A percentile compares a stretch with the other conserved stretches of the same genome.
Evolutionary conservation across 2,797 vertebrate species (phyloP).

Genomic region (Thunnus albacares): DNA sequence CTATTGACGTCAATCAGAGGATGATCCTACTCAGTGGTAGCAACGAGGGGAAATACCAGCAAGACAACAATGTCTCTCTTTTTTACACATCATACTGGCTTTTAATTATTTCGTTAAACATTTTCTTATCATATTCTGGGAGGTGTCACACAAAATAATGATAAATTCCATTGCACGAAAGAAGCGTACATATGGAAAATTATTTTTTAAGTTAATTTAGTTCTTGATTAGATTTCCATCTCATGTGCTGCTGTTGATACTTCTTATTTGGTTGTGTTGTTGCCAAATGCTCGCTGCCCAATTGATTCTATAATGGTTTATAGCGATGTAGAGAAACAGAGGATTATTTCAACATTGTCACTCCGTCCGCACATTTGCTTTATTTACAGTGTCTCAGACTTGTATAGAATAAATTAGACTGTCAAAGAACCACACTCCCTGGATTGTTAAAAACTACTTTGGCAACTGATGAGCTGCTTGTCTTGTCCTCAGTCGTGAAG

Average conservation of each 20-base stretch:
- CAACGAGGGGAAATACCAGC: neutral
- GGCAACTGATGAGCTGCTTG: conserved; percentile 12
- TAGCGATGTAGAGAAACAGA: neutral
- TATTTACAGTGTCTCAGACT: neutral
- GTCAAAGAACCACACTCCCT: neutral
- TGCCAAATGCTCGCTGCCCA: conserved; percentile 14
- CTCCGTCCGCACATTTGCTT: neutral
- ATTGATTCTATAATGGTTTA: neutral
- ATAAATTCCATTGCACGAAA: neutral
- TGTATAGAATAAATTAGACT: neutral
- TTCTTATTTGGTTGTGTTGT: neutral
- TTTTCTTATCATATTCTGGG: no score
- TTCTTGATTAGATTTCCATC: conserved; percentile 1
- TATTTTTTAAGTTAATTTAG: neutral
- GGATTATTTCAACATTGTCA: neutral
- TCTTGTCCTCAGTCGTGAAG: conserved; percentile 3
- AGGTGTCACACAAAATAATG: neutral
- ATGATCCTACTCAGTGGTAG: conserved; percentile 4
- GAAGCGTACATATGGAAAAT: neutral
- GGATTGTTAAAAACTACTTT: conserved; percentile 15
- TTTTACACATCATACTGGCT: neutral
- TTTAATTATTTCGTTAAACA: neutral
- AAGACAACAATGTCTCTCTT: neutral
- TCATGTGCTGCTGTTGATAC: neutral
- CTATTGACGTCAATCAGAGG: neutral